Base-by-base conservation (phyloP, 2,888 invertebrate species). In the Aspidiotus rigidus region DNA sequence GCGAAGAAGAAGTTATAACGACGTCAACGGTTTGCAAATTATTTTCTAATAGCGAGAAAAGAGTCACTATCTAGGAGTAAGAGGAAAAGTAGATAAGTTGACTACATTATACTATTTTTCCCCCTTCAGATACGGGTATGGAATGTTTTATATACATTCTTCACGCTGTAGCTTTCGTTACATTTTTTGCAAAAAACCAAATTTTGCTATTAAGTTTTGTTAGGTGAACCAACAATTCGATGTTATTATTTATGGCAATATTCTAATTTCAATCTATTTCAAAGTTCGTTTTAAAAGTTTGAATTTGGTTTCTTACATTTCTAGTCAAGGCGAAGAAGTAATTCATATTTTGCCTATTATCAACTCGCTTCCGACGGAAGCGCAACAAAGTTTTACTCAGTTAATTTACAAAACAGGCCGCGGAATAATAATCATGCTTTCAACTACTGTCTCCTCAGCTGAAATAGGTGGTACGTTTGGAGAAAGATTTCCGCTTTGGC, bases 211-310 rank as follows among this genome's bases (percentile, higher is more conserved):
- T 6, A 49, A 3, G 49, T 49, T 49, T 49, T 3, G 28, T 28
- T 28, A 28, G 28, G 28, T 28, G 6, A 49, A 49, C 49, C 11
- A 49, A n/a, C 49, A n/a, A n/a, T 49, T 49, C 10, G n/a, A 49
- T 49, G n/a, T 49, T 49, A 49, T 49, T 49, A 49, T 49, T 49
- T 49, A 49, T n/a, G 49, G n/a, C 49, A 49, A 49, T 49, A 49
- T 49, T 49, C 49, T 49, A 49, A 49, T 49, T 49, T 11, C 49
- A 49, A 49, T 49, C 49, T 49, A 49, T 49, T 49, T 13, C 49
- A 49, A 49, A 49, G 6, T 2, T 49, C 49, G 11, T 49, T 28
- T 49, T n/a, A n/a, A 49, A 49, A 49, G 49, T 49, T 49, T 49
- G 11, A 49, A 11, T 49, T 49, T n/a, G 49, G 10, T 49, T 49